These are phyloP conservation scores for Tychaedon coryphoeus DNA, from an alignment of 2,113 vertebrate species.

Conservation along the genomic window DNA sequence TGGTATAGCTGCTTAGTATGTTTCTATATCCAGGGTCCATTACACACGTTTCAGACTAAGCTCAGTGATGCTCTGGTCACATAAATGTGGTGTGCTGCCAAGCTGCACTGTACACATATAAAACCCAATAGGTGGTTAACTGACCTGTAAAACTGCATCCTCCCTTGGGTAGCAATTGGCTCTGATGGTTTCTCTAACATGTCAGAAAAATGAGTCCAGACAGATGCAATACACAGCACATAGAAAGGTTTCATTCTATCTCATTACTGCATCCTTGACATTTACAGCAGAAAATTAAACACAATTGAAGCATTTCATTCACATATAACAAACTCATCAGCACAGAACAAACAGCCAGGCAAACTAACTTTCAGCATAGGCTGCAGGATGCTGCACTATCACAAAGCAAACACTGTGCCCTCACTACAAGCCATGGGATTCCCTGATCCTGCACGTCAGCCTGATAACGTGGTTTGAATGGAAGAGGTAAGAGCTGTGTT, in stretches of 20 bases:
- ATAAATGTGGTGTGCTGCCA: background rate
- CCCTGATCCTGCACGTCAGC: background rate
- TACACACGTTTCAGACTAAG: background rate
- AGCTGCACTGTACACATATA: background rate
- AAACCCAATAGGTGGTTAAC: background rate
- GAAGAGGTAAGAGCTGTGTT: background rate
- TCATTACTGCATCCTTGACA: constrained; percentile 52
- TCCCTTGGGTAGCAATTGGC: constrained; percentile 23
- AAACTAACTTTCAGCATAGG: background rate
- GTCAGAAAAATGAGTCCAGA: constrained; percentile 32
- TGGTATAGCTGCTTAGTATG: background rate
- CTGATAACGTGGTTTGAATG: background rate
- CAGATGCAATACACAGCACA: background rate
- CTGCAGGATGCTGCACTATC: background rate
- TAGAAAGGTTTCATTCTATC: constrained; percentile 10
- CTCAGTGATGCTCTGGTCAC: background rate
- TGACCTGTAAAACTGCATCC: constrained; percentile 45
- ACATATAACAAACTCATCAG: constrained; percentile 25
- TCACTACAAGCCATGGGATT: background rate
- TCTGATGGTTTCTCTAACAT: constrained; percentile 18
- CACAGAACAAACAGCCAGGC: constrained; percentile 8
- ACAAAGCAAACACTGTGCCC: background rate
- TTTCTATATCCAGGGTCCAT: background rate
- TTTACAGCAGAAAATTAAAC: constrained; percentile 60
- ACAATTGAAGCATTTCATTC: constrained; percentile 54